phyloP scores from a whole-genome alignment of 1,140 invertebrate species.

The Drosophila sechellia region DNA sequence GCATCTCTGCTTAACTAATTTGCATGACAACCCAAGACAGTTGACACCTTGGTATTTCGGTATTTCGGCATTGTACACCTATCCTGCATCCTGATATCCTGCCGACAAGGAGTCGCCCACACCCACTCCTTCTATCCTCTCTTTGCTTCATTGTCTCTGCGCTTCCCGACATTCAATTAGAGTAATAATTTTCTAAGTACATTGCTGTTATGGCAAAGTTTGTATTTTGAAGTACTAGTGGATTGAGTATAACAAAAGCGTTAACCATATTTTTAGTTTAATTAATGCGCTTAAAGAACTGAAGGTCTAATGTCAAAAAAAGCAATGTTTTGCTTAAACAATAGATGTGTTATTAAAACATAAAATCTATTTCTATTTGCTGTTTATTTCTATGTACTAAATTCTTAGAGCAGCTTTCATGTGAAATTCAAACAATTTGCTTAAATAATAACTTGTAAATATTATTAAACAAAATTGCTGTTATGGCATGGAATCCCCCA shows the following conservation, averaged over 20 bases:
- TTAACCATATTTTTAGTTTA: too few species aligned
- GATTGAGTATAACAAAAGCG: too few species aligned
- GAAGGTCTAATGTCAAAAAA: not conserved
- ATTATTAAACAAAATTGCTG: too few species aligned
- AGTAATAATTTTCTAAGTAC: not conserved
- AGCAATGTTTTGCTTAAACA: not conserved
- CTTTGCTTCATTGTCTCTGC: not conserved
- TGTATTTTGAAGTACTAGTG: not conserved
- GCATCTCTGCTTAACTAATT: slow-evolving; percentile 23
- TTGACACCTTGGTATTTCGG: slow-evolving; percentile 29
- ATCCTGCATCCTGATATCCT: not conserved
- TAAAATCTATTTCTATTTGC: too few species aligned
- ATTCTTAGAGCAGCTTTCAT: too few species aligned
- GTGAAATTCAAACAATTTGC: not conserved
- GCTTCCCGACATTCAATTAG: not conserved
- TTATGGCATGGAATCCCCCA: not conserved
- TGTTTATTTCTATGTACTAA: too few species aligned
- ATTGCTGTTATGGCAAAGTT: not conserved
- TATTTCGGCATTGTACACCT: not conserved
- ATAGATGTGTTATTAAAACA: not conserved
- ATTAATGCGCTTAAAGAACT: too few species aligned
- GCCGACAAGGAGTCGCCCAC: not conserved
- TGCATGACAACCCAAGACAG: slow-evolving; percentile 32
- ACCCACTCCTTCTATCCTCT: not conserved
- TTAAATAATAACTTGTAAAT: not conserved